Evolutionary conservation across 2,113 vertebrate species (phyloP).

Genomic region (Muntiacus muntjak): DNA sequence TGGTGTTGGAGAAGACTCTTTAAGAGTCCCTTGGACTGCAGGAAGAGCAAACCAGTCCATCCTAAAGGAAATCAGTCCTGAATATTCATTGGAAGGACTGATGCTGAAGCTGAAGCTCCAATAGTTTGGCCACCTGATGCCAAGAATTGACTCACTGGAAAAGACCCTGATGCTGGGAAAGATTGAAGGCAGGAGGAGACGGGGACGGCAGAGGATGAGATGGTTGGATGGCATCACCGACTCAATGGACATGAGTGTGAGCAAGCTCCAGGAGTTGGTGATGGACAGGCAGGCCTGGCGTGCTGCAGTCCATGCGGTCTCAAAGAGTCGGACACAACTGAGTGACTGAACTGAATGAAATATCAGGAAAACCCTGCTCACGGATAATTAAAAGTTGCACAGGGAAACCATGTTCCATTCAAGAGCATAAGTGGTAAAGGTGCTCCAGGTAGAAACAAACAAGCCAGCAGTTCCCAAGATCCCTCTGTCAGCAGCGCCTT

Average conservation of each 20-base stretch:
- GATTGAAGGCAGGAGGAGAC: background rate
- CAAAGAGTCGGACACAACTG: background rate
- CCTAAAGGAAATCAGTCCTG: background rate
- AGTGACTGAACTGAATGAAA: background rate
- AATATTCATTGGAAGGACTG: background rate
- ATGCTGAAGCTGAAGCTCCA: background rate
- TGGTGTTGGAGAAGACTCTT: background rate
- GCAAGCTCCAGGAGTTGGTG: background rate
- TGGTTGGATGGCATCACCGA: fast-evolving
- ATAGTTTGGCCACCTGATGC: background rate
- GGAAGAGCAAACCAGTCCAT: background rate
- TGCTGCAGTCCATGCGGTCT: background rate
- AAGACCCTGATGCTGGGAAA: background rate
- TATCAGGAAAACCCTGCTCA: background rate
- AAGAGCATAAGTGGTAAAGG: background rate
- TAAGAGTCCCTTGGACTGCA: background rate
- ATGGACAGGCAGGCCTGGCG: fast-evolving
- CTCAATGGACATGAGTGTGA: background rate
- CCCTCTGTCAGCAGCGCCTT: background rate
- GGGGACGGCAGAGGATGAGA: background rate
- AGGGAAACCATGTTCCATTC: background rate
- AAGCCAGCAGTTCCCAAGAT: background rate
- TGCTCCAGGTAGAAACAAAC: background rate
- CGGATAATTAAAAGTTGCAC: background rate
- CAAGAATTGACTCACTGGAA: background rate